Percentiles rank a stretch among this genome's conserved stretches.
phyloP scores from a whole-genome alignment of 2,113 vertebrate genomes.

The Serilophus lunatus region DNA sequence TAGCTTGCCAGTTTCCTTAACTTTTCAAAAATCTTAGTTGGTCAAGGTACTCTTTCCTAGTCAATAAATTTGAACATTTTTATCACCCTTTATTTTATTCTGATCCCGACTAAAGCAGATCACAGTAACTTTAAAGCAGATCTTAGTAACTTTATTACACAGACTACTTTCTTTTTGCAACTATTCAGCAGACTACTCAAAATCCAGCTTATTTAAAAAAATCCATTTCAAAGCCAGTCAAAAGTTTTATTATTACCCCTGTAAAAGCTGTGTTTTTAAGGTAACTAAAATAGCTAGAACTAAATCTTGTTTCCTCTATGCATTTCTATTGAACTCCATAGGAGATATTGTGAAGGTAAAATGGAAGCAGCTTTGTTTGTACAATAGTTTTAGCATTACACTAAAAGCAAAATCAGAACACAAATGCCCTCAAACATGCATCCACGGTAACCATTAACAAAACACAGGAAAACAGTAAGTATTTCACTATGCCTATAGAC shows the following conservation, averaged over 20 bases:
- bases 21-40: neutral
- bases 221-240: neutral
- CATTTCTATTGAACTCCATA: neutral
- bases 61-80: neutral
- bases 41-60: neutral
- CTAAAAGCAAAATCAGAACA: neutral
- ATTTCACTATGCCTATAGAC: neutral
- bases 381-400: neutral
- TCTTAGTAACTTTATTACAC: neutral
- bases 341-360: neutral
- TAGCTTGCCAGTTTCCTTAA: neutral
- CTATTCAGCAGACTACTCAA: neutral
- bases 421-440: neutral
- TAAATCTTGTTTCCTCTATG: neutral
- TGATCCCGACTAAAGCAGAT: neutral
- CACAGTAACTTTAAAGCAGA: no score
- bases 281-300: neutral
- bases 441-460: neutral
- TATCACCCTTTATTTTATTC: neutral
- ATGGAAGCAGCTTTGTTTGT: neutral
- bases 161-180: neutral
- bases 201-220: neutral
- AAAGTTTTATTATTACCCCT: neutral
- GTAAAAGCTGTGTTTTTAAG: neutral
- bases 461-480: neutral